A percentile compares a stretch with the other conserved stretches of the same genome.
These are phyloP conservation scores for Ptychobarbus kaznakovi DNA, from an alignment of 2,797 vertebrate genomes.

Conservation along the genomic window DNA sequence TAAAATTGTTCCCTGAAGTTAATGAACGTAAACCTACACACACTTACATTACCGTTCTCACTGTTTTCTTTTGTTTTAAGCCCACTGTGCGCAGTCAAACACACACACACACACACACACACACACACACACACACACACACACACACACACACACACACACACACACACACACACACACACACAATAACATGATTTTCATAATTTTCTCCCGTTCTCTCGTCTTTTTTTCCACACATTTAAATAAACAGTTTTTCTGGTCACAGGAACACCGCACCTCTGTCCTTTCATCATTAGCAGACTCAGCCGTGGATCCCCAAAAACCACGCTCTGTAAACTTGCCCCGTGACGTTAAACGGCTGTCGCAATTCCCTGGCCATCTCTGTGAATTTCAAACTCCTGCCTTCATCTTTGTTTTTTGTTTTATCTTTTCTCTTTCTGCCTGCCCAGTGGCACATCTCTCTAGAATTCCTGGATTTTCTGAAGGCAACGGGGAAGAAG, in stretches of 20 bases:
- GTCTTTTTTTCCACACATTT: conserved; percentile 55
- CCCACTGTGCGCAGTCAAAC: not conserved
- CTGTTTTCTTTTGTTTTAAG: conserved; percentile 4
- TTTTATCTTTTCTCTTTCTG: conserved; percentile 82
- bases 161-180: conserved; percentile 26
- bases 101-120: too few species aligned
- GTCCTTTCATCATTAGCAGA: conserved; percentile 79
- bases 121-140: conserved; percentile 17
- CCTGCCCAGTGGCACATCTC: conserved; percentile 95
- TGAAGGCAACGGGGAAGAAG: conserved; percentile 87
- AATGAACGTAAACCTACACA: not conserved
- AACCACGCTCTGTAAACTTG: conserved; percentile 81
- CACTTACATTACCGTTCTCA: not conserved
- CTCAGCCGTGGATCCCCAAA: conserved; percentile 76
- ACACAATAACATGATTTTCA: conserved; percentile 33
- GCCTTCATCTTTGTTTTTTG: conserved; percentile 40
- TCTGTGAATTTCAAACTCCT: conserved; percentile 36
- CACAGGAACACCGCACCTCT: conserved; percentile 52
- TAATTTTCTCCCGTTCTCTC: conserved; percentile 58
- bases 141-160: not conserved
- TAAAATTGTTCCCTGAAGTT: not conserved
- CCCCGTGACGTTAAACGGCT: conserved; percentile 79
- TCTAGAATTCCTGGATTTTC: conserved; percentile 76
- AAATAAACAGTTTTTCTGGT: conserved; percentile 43
- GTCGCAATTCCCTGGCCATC: conserved; percentile 64